Evolutionary conservation across 2,888 invertebrate species (phyloP).

Genomic region (Pseudococcus longispinus): DNA sequence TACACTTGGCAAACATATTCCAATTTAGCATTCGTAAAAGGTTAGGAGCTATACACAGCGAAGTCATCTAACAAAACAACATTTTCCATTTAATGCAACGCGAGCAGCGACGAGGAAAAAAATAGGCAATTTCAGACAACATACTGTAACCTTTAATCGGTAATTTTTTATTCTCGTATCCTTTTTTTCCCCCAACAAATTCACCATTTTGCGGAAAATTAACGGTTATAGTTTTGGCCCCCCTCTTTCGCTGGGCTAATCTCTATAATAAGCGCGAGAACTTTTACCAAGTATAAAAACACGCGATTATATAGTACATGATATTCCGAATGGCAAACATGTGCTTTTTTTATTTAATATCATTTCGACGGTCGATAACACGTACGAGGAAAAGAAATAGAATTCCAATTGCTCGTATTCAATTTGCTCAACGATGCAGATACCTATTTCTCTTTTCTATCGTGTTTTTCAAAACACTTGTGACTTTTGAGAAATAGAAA

Average conservation of each 20-base stretch:
- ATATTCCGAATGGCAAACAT: slow-evolving; percentile 24
- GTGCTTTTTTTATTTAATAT: slow-evolving; percentile 40
- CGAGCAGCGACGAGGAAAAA: background rate
- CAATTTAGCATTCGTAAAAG: background rate
- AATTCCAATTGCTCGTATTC: slow-evolving; percentile 27
- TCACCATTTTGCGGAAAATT: slow-evolving; percentile 11
- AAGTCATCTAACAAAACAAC: background rate
- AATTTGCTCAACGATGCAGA: slow-evolving; percentile 33
- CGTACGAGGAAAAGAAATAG: background rate
- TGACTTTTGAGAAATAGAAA: background rate
- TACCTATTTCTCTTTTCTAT: background rate
- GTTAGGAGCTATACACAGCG: background rate
- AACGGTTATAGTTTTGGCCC: slow-evolving; percentile 26
- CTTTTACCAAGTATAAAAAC: slow-evolving; percentile 21
- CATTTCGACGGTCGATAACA: slow-evolving; percentile 33
- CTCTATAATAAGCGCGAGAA: slow-evolving; percentile 2
- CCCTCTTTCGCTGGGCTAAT: background rate
- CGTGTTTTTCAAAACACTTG: background rate
- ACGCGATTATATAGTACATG: slow-evolving; percentile 23
- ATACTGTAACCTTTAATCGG: slow-evolving; percentile 37
- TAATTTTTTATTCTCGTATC: slow-evolving; percentile 3
- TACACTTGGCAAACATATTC: background rate
- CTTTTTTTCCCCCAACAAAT: slow-evolving; percentile 15
- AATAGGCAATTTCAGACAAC: slow-evolving; percentile 12
- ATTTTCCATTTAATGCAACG: background rate